phyloP scores from a whole-genome alignment of 2,113 vertebrate species.

The Nyctibius bracteatus region DNA sequence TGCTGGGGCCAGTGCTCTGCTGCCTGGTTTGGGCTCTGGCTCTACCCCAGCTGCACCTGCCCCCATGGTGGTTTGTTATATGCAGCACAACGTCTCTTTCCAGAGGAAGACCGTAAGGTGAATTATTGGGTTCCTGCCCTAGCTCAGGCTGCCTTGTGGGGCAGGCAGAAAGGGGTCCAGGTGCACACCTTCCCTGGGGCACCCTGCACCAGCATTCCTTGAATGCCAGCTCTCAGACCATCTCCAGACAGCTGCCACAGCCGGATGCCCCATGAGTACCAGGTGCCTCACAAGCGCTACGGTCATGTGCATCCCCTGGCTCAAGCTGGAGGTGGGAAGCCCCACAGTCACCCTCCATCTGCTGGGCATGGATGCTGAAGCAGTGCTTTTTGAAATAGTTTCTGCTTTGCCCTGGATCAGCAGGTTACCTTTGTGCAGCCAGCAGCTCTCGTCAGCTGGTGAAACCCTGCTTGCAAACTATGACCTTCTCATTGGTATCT shows the following conservation, averaged over 20 bases:
- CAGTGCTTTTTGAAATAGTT: neutral
- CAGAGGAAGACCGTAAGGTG: neutral
- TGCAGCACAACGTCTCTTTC: neutral
- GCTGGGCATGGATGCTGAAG: neutral
- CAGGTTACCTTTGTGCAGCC: neutral
- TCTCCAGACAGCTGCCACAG: neutral
- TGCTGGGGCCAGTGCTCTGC: neutral
- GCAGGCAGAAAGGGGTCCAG: neutral
- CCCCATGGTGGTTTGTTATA: neutral
- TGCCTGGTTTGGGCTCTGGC: neutral
- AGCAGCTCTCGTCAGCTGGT: fast-evolving
- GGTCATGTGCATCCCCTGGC: fast-evolving
- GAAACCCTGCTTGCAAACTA: neutral
- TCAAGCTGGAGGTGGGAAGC: neutral
- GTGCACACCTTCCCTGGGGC: neutral
- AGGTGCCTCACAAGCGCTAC: neutral
- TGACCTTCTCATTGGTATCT: neutral
- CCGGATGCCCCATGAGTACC: neutral
- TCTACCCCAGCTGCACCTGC: neutral
- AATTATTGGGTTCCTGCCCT: neutral
- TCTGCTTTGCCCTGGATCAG: neutral
- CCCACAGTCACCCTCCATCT: neutral
- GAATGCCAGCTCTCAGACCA: neutral
- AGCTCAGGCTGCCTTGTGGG: neutral
- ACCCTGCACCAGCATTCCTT: neutral